Evolutionary conservation across 2,888 invertebrate species (phyloP).

Genomic region (Lepidocyrtoides sp.): DNA sequence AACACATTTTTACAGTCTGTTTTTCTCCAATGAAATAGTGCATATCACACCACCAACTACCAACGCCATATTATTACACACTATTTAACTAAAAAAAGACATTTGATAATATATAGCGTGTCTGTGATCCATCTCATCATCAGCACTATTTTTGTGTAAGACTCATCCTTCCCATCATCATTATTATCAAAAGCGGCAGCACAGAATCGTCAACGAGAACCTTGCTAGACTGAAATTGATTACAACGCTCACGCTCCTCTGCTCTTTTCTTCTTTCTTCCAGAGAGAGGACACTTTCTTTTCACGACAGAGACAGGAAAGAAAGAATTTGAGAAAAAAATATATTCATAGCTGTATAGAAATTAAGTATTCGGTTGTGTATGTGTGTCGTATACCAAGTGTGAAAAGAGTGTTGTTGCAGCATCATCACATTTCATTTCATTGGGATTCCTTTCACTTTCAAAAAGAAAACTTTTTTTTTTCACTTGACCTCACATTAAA

Average conservation of each 20-base stretch:
- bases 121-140: neutral
- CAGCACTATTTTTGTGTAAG: neutral
- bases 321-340: neutral
- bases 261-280: neutral
- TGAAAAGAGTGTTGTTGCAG: slow-evolving; percentile 12
- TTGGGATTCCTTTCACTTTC: slow-evolving; percentile 33
- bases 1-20: slow-evolving; percentile 4
- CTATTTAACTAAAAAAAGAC: neutral
- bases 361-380: too few species aligned
- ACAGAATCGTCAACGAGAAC: too few species aligned
- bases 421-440: slow-evolving; percentile 41
- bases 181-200: neutral
- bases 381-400: neutral
- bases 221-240: slow-evolving; percentile 50
- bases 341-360: too few species aligned
- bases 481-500: slow-evolving; percentile 40
- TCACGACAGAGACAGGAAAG: neutral
- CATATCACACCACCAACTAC: neutral
- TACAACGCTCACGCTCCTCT: slow-evolving; percentile 25
- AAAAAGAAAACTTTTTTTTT: slow-evolving; percentile 41
- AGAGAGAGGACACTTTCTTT: slow-evolving; percentile 32
- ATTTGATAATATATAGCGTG: slow-evolving; percentile 20
- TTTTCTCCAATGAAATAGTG: neutral
- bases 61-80: neutral
- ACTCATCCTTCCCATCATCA: neutral